phyloP scores from a whole-genome alignment of 2,888 invertebrate species.

The Deilephila elpenor region DNA sequence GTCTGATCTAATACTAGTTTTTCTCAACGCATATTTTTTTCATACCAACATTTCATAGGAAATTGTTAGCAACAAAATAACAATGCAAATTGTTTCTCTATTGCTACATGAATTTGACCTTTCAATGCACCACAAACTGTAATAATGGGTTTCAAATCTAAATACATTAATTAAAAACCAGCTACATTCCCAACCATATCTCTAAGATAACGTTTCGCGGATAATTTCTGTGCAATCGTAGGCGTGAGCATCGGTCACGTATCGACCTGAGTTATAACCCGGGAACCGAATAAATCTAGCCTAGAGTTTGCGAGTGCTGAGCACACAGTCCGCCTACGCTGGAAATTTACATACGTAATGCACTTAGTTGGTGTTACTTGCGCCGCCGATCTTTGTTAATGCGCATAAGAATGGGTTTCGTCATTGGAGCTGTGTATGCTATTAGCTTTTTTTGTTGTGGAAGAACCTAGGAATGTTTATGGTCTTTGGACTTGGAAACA shows the following conservation, averaged over 20 bases:
- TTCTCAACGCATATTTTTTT: too few species aligned
- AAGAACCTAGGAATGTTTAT: not conserved
- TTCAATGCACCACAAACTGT: not conserved
- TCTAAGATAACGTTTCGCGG: constrained; percentile 63
- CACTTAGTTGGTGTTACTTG: constrained; percentile 33
- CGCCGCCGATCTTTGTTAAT: constrained; percentile 41
- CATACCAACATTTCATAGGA: too few species aligned
- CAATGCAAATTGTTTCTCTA: too few species aligned
- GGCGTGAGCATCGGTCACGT: constrained; percentile 82
- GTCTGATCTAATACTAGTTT: too few species aligned
- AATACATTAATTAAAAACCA: constrained; percentile 45
- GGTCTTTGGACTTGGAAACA: not conserved
- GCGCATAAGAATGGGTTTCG: not conserved
- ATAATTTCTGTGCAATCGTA: constrained; percentile 62
- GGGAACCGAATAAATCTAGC: constrained; percentile 75
- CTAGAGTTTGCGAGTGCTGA: constrained; percentile 55
- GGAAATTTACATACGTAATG: constrained; percentile 30
- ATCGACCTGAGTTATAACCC: constrained; percentile 77
- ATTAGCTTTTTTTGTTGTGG: constrained; percentile 22
- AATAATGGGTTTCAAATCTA: constrained; percentile 31
- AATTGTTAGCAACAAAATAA: too few species aligned
- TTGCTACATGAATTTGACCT: not conserved
- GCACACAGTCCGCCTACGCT: constrained; percentile 65
- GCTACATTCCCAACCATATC: constrained; percentile 64
- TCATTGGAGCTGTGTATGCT: constrained; percentile 33